These are phyloP conservation scores for Thamnophis sirtalis DNA, from an alignment of 2,113 vertebrate genomes.

Conservation along the genomic window DNA sequence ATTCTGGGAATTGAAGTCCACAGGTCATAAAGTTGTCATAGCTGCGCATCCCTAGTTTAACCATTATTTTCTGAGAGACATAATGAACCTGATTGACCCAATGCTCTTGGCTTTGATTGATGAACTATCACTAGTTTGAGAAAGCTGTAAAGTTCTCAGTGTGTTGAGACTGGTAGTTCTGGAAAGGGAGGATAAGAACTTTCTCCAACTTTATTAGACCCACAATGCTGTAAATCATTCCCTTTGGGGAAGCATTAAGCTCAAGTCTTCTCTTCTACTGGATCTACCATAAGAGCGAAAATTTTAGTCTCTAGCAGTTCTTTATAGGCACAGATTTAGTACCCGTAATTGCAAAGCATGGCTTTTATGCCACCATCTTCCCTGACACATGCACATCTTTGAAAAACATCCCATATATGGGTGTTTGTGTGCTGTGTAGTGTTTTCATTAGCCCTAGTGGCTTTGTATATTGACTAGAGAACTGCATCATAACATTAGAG, in stretches of 20 bases:
- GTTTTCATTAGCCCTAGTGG: not conserved
- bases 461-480: not conserved
- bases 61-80: not conserved
- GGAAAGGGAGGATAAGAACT: not conserved
- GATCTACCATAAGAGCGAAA: not conserved
- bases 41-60: not conserved
- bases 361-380: not conserved
- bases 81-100: not conserved
- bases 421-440: not conserved
- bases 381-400: not conserved
- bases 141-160: not conserved
- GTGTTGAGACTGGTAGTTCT: not conserved
- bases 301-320: not conserved
- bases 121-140: not conserved
- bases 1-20: not conserved
- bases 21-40: not conserved
- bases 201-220: not conserved
- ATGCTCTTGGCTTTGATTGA: not conserved
- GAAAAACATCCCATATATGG: not conserved
- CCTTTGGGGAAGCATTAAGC: not conserved
- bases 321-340: not conserved
- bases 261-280: not conserved
- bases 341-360: not conserved
- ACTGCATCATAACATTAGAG: not conserved
- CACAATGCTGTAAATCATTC: not conserved